Conservation (phyloP, 64 coral and sea anemone genomes). For the Montipora cactus region DNA sequence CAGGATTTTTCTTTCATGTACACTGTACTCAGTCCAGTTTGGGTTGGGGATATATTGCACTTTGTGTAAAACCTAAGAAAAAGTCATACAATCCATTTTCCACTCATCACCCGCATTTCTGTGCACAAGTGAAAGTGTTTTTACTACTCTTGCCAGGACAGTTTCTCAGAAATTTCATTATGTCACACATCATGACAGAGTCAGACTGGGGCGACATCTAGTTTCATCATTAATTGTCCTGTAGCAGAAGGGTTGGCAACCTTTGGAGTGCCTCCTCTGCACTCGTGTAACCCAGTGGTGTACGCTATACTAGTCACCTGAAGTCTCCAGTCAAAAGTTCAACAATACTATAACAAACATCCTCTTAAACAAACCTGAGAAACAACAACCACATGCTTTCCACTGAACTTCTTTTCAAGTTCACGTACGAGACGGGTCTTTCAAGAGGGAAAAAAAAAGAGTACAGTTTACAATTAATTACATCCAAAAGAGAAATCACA, state of each 20-base stretch:
- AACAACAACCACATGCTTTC: constrained; percentile 97
- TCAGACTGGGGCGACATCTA: constrained; percentile 85
- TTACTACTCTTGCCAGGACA: neutral
- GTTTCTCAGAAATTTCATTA: neutral
- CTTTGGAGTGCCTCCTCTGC: too few relatives aligned
- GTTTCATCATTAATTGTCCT: constrained; percentile 32
- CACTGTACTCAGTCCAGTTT: too few relatives aligned
- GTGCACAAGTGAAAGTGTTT: neutral
- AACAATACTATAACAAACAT: too few relatives aligned
- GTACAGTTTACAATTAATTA: neutral
- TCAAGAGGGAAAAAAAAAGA: neutral
- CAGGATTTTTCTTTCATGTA: too few relatives aligned
- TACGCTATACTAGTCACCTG: neutral
- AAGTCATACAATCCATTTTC: too few relatives aligned
- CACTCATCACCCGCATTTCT: too few relatives aligned
- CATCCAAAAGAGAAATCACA: neutral
- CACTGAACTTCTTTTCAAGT: constrained; percentile 99
- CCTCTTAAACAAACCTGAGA: constrained; percentile 72
- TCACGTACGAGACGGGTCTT: constrained; percentile 97
- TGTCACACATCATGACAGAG: constrained; percentile 70
- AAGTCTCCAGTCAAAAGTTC: too few relatives aligned
- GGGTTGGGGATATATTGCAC: too few relatives aligned
- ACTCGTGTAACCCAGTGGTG: neutral
- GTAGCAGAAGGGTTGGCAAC: neutral
- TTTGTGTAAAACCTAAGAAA: too few relatives aligned